A percentile compares a stretch with the other conserved stretches of the same genome.
Conservation (phyloP, 2,797 vertebrate genomes). For the Protosalanx chinensis region DNA sequence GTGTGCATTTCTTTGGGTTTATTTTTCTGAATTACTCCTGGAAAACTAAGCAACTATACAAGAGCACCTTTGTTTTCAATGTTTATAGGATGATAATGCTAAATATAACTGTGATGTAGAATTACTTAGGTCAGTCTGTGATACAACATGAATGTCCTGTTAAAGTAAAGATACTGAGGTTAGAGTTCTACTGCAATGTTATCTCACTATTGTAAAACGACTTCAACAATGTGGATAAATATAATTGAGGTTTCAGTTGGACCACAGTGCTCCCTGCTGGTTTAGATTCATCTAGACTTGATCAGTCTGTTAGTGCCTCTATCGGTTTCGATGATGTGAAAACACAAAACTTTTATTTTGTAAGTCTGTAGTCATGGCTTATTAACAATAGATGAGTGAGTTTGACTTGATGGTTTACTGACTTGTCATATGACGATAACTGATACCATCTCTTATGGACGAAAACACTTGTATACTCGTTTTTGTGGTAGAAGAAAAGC, state of each 20-base stretch:
- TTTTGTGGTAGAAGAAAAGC: slow-evolving; percentile 55
- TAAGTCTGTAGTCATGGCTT: slow-evolving; percentile 47
- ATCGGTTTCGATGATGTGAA: slow-evolving; percentile 29
- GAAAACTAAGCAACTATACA: slow-evolving; percentile 25
- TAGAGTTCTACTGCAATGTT: slow-evolving; percentile 32
- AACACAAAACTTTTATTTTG: slow-evolving; percentile 40
- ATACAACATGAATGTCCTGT: slow-evolving; percentile 54
- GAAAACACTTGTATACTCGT: background rate
- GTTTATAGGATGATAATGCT: slow-evolving; percentile 38
- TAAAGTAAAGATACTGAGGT: slow-evolving; percentile 44
- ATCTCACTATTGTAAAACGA: slow-evolving; percentile 18
- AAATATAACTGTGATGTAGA: slow-evolving; percentile 39
- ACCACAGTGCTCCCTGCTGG: slow-evolving; percentile 47
- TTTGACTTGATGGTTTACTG: slow-evolving; percentile 10
- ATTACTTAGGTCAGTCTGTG: slow-evolving; percentile 46
- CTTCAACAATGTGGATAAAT: slow-evolving; percentile 43
- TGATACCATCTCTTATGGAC: background rate
- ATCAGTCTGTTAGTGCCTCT: slow-evolving; percentile 63
- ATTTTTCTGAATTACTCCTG: slow-evolving; percentile 35
- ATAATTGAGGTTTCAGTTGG: too few relatives aligned
- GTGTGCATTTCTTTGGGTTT: slow-evolving; percentile 48
- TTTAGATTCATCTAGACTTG: slow-evolving; percentile 29
- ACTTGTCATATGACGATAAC: slow-evolving; percentile 27
- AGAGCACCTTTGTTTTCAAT: slow-evolving; percentile 50
- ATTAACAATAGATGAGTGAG: slow-evolving; percentile 19